Base-by-base conservation (phyloP, 2,797 vertebrate species). In the Melanotaenia trifasciata region DNA sequence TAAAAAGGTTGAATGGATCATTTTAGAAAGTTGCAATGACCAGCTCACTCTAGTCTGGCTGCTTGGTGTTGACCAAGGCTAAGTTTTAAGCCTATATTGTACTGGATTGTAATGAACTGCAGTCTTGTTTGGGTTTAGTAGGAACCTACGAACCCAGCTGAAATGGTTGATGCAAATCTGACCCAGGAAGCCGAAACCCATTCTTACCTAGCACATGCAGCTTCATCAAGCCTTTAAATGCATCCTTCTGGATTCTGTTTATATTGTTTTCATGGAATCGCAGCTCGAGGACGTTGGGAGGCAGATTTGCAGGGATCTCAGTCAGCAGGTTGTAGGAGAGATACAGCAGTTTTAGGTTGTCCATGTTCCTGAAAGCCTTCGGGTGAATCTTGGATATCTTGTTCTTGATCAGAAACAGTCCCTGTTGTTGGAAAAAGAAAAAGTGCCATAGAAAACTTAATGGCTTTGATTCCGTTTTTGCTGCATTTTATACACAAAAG, bases 191-290 rank as follows among this genome's bases (percentile, higher is more conserved):
- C 9, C 14, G 1, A 53, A 66, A 58, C 9, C 32, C 3, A 26
- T 28, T 72, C 80, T 92, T 92, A 98, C 98, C 98, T 80, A 99
- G 92, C 80, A 99, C 98, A 26, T 99, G 96, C 76, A 99, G 94
- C 61, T 95, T 94, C 45, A 89, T 96, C 93, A 99, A 94, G 83
- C 97, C 97, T 88, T 96, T 96, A 85, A 99, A 99, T 2, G 94
- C 91, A 0, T 96, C 94, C 87, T 95, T 98, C 73, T 95, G 95
- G 89, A 99, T 94, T 86, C 91, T 95, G 91, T 91, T 94, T 83
- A 99, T 98, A 87, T 95, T 96, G 83, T 99, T 99, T 81, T 98
- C 97, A 30, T 99, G 97, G 89, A 99, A 96, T 80, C 98, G 95
- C 65, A 99, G 92, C 81, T 99, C 97, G 76, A 96, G 91, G 86